Conservation (phyloP, 1,140 invertebrate species). For the Eueides isabella region DNA sequence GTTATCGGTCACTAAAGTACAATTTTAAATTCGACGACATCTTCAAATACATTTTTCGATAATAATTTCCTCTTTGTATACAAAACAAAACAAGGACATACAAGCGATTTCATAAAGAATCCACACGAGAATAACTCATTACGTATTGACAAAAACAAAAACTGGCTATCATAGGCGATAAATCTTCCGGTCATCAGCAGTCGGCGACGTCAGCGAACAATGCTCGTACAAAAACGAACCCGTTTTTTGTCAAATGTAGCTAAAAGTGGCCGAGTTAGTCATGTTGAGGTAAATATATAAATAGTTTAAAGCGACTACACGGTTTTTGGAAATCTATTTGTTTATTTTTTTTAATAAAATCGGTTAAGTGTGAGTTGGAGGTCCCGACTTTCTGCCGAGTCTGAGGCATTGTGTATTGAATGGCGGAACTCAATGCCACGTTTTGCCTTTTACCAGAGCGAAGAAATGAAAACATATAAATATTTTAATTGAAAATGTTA, state of each 20-base stretch:
- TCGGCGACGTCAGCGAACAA: constrained; percentile 32
- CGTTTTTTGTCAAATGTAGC: constrained; percentile 32
- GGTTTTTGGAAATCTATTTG: background rate
- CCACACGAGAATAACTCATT: background rate
- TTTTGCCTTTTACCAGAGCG: too few species aligned
- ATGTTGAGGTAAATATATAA: background rate
- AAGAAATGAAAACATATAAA: too few species aligned
- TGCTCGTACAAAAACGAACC: constrained; percentile 29
- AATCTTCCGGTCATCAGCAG: constrained; percentile 34
- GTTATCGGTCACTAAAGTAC: too few species aligned
- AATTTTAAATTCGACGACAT: too few species aligned
- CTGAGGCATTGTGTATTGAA: too few species aligned
- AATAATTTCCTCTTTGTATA: too few species aligned
- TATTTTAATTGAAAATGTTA: too few species aligned
- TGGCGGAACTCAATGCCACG: too few species aligned
- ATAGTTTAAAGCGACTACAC: background rate
- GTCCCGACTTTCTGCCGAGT: too few species aligned
- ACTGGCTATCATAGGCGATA: constrained; percentile 35
- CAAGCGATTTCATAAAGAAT: background rate
- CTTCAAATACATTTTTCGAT: too few species aligned
- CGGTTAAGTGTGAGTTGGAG: too few species aligned
- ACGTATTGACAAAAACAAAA: background rate
- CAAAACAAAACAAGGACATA: background rate
- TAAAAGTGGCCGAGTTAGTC: constrained; percentile 24
- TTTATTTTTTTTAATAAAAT: background rate